Base-by-base conservation (phyloP, 2,113 vertebrate genomes). In the Protomyctophum bolini region DNA sequence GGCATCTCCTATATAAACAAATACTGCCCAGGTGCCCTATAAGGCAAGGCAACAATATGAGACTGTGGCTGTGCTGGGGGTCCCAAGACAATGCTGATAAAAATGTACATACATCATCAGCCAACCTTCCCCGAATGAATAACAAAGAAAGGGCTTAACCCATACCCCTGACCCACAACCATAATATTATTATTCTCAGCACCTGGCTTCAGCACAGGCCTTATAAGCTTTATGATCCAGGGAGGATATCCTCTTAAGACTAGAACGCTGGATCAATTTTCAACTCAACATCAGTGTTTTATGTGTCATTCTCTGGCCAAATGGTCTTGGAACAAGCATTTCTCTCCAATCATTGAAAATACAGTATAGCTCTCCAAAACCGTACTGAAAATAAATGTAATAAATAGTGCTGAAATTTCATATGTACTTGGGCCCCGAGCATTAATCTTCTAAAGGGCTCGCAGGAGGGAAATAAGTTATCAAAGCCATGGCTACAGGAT, bases 201-300 rank as follows among this genome's bases (percentile, higher is more conserved):
- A 11, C 4, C 66, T 74, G 54, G 45, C 66, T 4, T 60, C 45
- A 60, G 75, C n/a, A 70, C 21, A 68, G 15, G 65, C 54, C 63
- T 70, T 64, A 59, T 65, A 61, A 73, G 29, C 73, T 75, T 71
- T 71, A 71, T 63, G 56, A 85, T 70, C 62, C n/a, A 28, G 11
- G 49, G 69, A 80, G 52, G 15, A 47, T 9, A 48, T 63, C 56
- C 33, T 47, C 70, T 68, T 15, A 59, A 62, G 55, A 62, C 73
- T 21, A 71, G 48, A 15, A 55, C 64, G 29, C 48, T 46, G 15
- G 65, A 75, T 63, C 28, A 68, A 63, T 15, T 72, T 76, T 54
- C 64, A 70, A 63, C 62, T 73, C 12, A 56, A 56, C 70, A 54
- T 15, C 10, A 60, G 55, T 62, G 7, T 68, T 76, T 70, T 79